A percentile compares a stretch with the other conserved stretches of the same genome.
Conservation (phyloP, 2,797 vertebrate genomes). For the Phataginus tetradactyla region DNA sequence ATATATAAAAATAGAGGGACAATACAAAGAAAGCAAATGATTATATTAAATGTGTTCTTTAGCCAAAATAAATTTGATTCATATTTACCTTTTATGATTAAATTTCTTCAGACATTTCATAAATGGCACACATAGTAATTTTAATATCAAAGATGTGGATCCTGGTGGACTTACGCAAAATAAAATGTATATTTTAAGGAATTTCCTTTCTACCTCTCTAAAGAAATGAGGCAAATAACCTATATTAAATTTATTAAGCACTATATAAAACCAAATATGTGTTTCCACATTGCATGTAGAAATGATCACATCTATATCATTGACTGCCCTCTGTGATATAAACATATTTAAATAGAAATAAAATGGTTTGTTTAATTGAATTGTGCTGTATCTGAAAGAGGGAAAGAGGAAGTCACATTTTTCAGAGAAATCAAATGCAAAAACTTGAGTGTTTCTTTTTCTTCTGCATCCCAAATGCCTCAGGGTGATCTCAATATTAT, state of each 20-base stretch:
- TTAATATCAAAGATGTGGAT: neutral
- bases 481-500: neutral
- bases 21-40: neutral
- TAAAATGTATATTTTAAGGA: neutral
- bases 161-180: neutral
- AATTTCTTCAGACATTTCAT: neutral
- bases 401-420: neutral
- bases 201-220: neutral
- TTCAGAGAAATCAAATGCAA: neutral
- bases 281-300: neutral
- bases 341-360: neutral
- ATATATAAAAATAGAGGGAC: neutral
- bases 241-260: neutral
- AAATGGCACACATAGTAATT: neutral
- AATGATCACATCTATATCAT: neutral
- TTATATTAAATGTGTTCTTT: neutral
- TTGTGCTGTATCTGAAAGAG: neutral
- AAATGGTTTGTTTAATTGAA: neutral
- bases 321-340: neutral
- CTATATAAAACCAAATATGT: neutral
- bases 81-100: neutral
- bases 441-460: neutral
- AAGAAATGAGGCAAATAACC: neutral
- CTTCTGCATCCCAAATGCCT: neutral
- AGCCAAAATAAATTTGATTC: neutral